Evolutionary conservation across 2,888 invertebrate species (phyloP), one percentile per base, ranked within the genome.

Genomic region (Pomacea canaliculata): DNA sequence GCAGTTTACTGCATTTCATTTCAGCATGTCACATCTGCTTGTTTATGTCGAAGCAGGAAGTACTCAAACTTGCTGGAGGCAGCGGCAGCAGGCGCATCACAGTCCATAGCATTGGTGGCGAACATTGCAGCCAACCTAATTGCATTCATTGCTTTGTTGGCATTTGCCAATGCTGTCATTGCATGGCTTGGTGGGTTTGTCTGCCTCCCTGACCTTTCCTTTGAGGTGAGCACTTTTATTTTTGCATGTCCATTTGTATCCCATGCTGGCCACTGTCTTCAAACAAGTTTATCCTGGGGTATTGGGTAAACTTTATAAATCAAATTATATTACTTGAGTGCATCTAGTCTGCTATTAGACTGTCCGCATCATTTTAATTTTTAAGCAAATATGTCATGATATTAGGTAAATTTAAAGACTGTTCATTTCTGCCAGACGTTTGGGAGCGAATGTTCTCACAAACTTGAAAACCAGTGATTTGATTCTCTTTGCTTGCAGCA

Each of bases 111-210:
- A 0, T 92, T 98, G 1, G 94, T 98, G 9, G 92, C 96, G 16
- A 96, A 96, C 82, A 96, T 99, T 78, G 93, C 95, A 16, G 96
- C 97, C 16, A 98, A 97, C 86, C 93, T 99, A n/a, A 94, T 98
- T 0, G 97, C 97, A 0, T 97, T 97, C 87, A 94, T 98, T 0
- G 94, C 97, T 0, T 94, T 96, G 83, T 92, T 98, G 5, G 94
- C 95, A 1, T 96, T 98, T 87, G 84, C 96, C 0, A 96, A 98
- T 91, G 94, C 94, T 0, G 85, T 95, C 0, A 91, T 97, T 12
- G 93, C 93, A 5, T 99, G 97, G 95, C 92, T 95, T 74, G 97
- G 97, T 0, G 92, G 91, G 60, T 85, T 86, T 79, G 79, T 88
- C 10, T 87, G 87, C 65, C 73, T 79, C 37, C 85, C 85, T 13